Conservation (phyloP, 2,888 invertebrate genomes). For the Lepidocyrtoides sp. region DNA sequence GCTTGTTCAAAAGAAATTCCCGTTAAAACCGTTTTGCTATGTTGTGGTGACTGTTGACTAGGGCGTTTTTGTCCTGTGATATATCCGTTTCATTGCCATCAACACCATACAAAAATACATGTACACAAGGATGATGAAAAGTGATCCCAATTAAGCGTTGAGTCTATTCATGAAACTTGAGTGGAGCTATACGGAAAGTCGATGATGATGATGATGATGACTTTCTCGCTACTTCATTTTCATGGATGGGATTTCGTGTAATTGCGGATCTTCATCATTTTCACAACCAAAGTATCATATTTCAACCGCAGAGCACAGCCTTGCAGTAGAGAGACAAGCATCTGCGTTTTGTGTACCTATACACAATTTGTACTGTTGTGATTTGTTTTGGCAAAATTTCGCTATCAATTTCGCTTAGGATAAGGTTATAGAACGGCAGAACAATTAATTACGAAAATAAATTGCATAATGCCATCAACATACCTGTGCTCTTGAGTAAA, state of each 20-base stretch:
- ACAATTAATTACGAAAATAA: slow-evolving; percentile 50
- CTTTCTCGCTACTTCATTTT: too few relatives aligned
- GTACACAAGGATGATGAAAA: slow-evolving; percentile 8
- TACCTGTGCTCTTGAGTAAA: too few relatives aligned
- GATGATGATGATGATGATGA: not conserved
- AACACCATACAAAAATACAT: too few relatives aligned
- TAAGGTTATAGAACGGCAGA: not conserved
- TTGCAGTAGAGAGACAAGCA: too few relatives aligned
- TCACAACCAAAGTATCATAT: slow-evolving; percentile 27
- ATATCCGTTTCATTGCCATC: not conserved
- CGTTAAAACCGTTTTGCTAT: not conserved
- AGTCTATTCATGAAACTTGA: not conserved
- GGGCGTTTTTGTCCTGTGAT: not conserved
- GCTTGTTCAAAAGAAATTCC: not conserved
- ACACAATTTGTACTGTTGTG: slow-evolving; percentile 11
- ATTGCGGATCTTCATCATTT: slow-evolving; percentile 26
- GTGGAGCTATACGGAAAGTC: not conserved
- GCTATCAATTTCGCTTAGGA: not conserved
- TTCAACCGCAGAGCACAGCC: not conserved
- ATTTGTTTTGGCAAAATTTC: not conserved
- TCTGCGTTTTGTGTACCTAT: not conserved
- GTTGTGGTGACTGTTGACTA: not conserved
- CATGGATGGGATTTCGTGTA: not conserved
- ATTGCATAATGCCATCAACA: slow-evolving; percentile 15
- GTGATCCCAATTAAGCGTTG: slow-evolving; percentile 27